Evolutionary conservation across 2,888 invertebrate species (phyloP), one percentile per base, ranked within the genome.

Genomic region (Branchinecta sandiegonensis): DNA sequence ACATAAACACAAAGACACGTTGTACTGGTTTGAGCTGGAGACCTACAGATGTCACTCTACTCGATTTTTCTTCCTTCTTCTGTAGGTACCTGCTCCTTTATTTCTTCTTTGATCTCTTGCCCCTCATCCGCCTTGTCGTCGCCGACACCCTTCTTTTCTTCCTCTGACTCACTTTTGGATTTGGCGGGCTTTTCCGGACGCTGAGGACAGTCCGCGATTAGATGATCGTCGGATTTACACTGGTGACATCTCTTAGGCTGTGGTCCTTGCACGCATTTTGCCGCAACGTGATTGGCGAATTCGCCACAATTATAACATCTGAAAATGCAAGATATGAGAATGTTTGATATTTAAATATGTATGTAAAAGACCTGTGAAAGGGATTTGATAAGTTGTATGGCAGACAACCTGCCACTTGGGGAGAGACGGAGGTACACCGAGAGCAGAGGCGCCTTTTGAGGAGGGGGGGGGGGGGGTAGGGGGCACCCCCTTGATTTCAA

Each of bases 281-380:
- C 88, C 48, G 94, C 93, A 76, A 93, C 87, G 79, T 94, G 94
- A 79, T 92, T 92, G 66, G 90, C 89, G 76, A 92, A 91, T 78
- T 91, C 90, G 7, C 93, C 92, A 76, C 93, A 94, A 78, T 94
- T 94, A 79, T 92, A 94, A 80, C 93, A 94, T 76, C 90, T 89
- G 77, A 66, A 79, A 70, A n/a, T 71, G 69, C 47, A 72, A 71
- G 13, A 56, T 14, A 56, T 14, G 17, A 56, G 9, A 10, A 56
- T 9, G 17, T 14, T 56, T 56, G 17, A 56, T 37, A 37, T 37
- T 37, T 37, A 2, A 37, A 23, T 23, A 23, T n/a, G n/a, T 23
- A 23, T 23, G 23, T 23, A 23, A 23, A 23, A 6, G 37, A 37
- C 6, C 2, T 6, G 37, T 37, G 37, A 37, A 37, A 37, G 37